Conservation (phyloP, 2,888 invertebrate genomes). For the Ectropis crepuscularia region DNA sequence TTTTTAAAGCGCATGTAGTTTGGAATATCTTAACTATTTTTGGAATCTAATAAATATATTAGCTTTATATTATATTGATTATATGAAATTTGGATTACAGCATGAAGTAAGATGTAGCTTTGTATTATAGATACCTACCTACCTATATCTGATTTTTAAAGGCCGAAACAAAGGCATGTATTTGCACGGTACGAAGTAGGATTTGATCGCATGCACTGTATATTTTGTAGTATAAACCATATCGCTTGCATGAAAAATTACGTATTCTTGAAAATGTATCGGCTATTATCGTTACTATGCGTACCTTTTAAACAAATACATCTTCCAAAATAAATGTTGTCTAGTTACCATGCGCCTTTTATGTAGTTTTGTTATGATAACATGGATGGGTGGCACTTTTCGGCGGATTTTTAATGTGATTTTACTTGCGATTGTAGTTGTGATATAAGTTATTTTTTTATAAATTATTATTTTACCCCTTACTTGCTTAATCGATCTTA, state of each 20-base stretch:
- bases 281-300: constrained; percentile 51
- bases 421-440: too few species aligned
- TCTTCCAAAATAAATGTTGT: constrained; percentile 85
- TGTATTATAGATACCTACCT: constrained; percentile 35
- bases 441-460: too few species aligned
- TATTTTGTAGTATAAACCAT: constrained; percentile 64
- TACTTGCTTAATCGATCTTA: too few species aligned
- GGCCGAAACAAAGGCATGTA: constrained; percentile 55
- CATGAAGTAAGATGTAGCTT: constrained; percentile 60
- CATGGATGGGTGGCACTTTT: constrained; percentile 60
- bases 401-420: constrained; percentile 11
- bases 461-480: too few species aligned
- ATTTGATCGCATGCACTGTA: constrained; percentile 73
- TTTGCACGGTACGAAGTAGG: constrained; percentile 61
- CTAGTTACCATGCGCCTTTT: constrained; percentile 67
- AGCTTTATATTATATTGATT: constrained; percentile 54
- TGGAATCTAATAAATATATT: constrained; percentile 20
- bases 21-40: constrained; percentile 30
- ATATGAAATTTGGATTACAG: constrained; percentile 45
- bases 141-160: constrained; percentile 42
- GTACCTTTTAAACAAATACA: constrained; percentile 63
- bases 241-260: constrained; percentile 81
- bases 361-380: constrained; percentile 61
- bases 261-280: constrained; percentile 53
- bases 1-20: constrained; percentile 38